A percentile compares a stretch with the other conserved stretches of the same genome.
phyloP scores from a whole-genome alignment of 1,140 invertebrate genomes.

The Nasonia giraulti region DNA sequence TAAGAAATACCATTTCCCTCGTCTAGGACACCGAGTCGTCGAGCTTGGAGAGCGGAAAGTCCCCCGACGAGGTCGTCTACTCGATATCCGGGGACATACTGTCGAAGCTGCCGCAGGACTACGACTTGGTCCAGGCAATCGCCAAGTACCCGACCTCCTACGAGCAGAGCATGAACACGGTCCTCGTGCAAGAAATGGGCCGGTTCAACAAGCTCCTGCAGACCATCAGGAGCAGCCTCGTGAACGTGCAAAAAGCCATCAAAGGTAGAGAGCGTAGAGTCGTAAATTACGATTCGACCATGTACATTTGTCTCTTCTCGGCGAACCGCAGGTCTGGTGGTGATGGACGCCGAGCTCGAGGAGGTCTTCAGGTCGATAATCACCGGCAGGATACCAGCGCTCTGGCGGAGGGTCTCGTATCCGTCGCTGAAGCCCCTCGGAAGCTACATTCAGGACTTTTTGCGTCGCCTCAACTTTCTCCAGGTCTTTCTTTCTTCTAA shows the following conservation, averaged over 20 bases:
- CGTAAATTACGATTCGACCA: not conserved
- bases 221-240: constrained; percentile 84
- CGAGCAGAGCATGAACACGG: constrained; percentile 94
- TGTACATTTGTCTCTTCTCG: constrained; percentile 41
- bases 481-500: constrained; percentile 75
- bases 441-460: constrained; percentile 91
- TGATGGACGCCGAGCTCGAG: constrained; percentile 91
- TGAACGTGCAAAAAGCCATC: constrained; percentile 89
- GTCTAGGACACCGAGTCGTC: constrained; percentile 69
- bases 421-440: constrained; percentile 94
- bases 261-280: constrained; percentile 78
- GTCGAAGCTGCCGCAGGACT: constrained; percentile 83
- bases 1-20: not conserved
- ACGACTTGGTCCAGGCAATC: constrained; percentile 81
- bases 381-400: constrained; percentile 86
- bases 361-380: constrained; percentile 90
- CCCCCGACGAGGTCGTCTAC: constrained; percentile 82
- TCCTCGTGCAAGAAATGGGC: constrained; percentile 94
- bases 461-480: constrained; percentile 86
- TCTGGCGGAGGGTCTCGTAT: constrained; percentile 92
- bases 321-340: constrained; percentile 79
- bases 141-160: constrained; percentile 87
- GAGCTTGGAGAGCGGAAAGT: constrained; percentile 69
- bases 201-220: constrained; percentile 89
- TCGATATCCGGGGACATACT: constrained; percentile 84